Percentiles rank a stretch among this genome's conserved stretches.
These are phyloP conservation scores for Pristionchus japonicus DNA, from an alignment of 2,888 invertebrate genomes.

Conservation along the genomic window DNA sequence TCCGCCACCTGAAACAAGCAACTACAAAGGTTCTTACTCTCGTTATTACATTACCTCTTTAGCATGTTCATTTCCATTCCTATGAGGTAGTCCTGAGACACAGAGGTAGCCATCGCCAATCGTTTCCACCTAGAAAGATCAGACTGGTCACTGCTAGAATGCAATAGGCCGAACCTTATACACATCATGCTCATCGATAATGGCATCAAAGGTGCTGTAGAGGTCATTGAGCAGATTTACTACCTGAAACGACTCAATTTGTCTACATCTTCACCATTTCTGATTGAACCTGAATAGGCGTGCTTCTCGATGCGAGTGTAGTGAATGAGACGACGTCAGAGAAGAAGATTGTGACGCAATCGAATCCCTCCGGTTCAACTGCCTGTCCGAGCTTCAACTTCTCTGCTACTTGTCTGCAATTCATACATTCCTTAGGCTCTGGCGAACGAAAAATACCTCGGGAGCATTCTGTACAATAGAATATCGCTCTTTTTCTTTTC, in stretches of 20 bases:
- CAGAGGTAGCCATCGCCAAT: slow-evolving; percentile 71
- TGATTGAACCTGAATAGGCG: slow-evolving; percentile 60
- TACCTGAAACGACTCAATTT: too few species aligned
- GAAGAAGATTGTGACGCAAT: slow-evolving; percentile 68
- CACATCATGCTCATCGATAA: slow-evolving; percentile 69
- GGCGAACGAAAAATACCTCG: too few species aligned
- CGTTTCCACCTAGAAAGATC: slow-evolving; percentile 57
- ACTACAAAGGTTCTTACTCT: too few species aligned
- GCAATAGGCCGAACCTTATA: too few species aligned
- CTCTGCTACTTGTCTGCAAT: slow-evolving; percentile 68
- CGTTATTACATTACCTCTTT: too few species aligned
- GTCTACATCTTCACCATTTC: not conserved
- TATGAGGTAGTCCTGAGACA: slow-evolving; percentile 66
- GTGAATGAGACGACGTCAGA: slow-evolving; percentile 70
- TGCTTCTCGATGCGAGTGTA: slow-evolving; percentile 64
- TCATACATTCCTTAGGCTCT: too few species aligned
- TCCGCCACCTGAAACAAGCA: slow-evolving; percentile 49
- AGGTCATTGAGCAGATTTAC: slow-evolving; percentile 72
- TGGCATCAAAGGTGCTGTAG: slow-evolving; percentile 71
- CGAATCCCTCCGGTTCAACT: slow-evolving; percentile 68
- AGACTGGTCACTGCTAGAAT: too few species aligned
- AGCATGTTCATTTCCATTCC: slow-evolving; percentile 68
- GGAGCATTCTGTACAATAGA: slow-evolving; percentile 68
- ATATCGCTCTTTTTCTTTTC: slow-evolving; percentile 70
- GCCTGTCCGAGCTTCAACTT: slow-evolving; percentile 66